These are phyloP conservation scores for Rousettus madagascariensis DNA, from an alignment of 2,797 vertebrate species.

Conservation along the genomic window DNA sequence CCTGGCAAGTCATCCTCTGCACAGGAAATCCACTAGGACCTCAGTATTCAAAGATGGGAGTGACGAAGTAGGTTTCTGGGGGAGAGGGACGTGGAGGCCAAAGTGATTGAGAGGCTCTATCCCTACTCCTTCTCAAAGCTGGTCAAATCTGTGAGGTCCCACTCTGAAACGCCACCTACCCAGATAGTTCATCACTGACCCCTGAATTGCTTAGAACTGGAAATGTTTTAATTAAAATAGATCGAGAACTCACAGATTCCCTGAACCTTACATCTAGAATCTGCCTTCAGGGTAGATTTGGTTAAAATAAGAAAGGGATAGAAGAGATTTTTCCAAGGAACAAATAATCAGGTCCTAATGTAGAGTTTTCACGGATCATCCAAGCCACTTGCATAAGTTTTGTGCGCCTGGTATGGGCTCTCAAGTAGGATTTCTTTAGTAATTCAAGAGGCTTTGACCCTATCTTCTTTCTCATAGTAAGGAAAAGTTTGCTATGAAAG, in stretches of 20 bases:
- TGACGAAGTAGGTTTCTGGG: not conserved
- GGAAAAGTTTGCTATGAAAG: not conserved
- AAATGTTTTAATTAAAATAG: slow-evolving; percentile 41
- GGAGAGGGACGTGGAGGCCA: not conserved
- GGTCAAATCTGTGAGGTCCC: not conserved
- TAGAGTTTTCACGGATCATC: not conserved
- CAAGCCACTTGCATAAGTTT: slow-evolving; percentile 8
- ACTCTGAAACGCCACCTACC: not conserved
- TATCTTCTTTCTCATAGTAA: slow-evolving; percentile 19
- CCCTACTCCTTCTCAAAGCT: not conserved
- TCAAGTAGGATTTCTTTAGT: slow-evolving; percentile 9
- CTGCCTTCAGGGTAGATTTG: slow-evolving; percentile 10
- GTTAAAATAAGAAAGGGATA: not conserved
- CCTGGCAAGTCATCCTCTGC: not conserved
- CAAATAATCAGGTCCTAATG: slow-evolving; percentile 39
- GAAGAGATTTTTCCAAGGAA: slow-evolving; percentile 21
- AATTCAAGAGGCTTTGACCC: not conserved
- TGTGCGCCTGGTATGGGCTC: not conserved
- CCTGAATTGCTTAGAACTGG: not conserved
- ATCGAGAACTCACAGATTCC: slow-evolving; percentile 3
- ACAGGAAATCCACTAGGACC: not conserved
- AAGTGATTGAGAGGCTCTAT: not conserved
- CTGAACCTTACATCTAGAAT: slow-evolving; percentile 27
- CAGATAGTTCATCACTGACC: not conserved
- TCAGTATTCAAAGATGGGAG: not conserved